Percentiles rank a stretch among this genome's conserved stretches.
Conservation (phyloP, 2,797 vertebrate species). For the Paguma larvata region DNA sequence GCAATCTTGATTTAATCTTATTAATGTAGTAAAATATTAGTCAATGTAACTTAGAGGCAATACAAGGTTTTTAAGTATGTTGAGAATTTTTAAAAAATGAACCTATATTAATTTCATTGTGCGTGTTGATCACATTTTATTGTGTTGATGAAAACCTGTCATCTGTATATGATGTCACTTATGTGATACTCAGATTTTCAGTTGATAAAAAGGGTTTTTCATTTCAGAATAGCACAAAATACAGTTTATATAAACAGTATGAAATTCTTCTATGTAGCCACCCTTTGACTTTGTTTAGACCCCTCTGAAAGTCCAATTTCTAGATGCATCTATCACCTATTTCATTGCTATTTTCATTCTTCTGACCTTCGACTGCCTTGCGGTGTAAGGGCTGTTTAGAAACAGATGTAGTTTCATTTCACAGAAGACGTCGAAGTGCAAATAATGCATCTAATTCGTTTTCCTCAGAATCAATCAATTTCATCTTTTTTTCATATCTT, state of each 20-base stretch:
- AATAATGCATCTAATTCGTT: not conserved
- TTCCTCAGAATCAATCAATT: conserved; percentile 11
- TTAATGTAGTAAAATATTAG: not conserved
- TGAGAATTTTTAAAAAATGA: not conserved
- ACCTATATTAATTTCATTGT: not conserved
- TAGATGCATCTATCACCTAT: not conserved
- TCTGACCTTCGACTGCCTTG: not conserved
- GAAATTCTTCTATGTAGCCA: not conserved
- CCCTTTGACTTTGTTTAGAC: not conserved
- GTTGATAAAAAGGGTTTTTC: not conserved
- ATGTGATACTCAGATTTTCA: not conserved
- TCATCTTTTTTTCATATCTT: not conserved
- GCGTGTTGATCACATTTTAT: not conserved
- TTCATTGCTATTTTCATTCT: not conserved
- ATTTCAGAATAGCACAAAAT: not conserved
- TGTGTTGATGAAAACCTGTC: not conserved
- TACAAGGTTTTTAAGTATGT: not conserved
- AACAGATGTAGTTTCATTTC: conserved; percentile 33
- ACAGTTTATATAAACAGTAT: not conserved
- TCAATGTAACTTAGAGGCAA: not conserved
- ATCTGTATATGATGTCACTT: not conserved
- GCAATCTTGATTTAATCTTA: not conserved
- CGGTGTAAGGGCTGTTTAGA: not conserved
- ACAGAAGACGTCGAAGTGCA: not conserved
- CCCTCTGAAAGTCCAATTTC: not conserved